Conservation (phyloP, 2,888 invertebrate genomes). For the Polia nebulosa region DNA sequence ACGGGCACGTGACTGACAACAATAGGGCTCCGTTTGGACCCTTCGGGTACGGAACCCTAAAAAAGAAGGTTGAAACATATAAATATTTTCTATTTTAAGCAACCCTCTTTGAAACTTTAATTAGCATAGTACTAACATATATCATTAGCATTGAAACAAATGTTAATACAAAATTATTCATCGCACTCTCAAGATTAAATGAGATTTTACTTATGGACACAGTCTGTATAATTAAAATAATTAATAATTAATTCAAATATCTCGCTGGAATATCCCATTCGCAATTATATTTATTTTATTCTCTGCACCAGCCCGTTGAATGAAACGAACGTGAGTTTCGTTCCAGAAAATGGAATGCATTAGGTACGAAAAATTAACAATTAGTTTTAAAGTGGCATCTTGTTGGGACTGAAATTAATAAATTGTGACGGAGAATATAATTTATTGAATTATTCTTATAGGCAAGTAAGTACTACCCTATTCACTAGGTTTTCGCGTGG, state of each 20-base stretch:
- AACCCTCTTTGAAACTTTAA: background rate
- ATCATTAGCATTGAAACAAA: slow-evolving; percentile 3
- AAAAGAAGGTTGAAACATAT: too few relatives aligned
- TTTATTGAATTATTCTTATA: background rate
- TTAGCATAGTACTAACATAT: background rate
- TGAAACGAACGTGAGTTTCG: slow-evolving; percentile 30
- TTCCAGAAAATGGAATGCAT: slow-evolving; percentile 47
- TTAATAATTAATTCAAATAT: slow-evolving; percentile 33
- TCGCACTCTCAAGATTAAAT: slow-evolving; percentile 23
- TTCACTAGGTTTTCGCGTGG: too few relatives aligned
- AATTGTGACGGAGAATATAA: background rate
- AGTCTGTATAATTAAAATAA: slow-evolving; percentile 15
- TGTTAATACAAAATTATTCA: background rate
- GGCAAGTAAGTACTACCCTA: too few relatives aligned
- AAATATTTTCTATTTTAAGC: background rate
- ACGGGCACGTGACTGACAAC: too few relatives aligned
- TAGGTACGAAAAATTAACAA: slow-evolving; percentile 19
- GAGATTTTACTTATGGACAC: slow-evolving; percentile 19
- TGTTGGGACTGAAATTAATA: background rate
- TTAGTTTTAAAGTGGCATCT: slow-evolving; percentile 16
- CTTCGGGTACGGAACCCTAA: too few relatives aligned
- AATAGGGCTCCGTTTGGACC: too few relatives aligned
- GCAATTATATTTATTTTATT: slow-evolving; percentile 44
- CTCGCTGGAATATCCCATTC: slow-evolving; percentile 17
- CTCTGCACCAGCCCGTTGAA: background rate